Conservation (phyloP, 1,140 invertebrate species). For the Acromyrmex charruanus region DNA sequence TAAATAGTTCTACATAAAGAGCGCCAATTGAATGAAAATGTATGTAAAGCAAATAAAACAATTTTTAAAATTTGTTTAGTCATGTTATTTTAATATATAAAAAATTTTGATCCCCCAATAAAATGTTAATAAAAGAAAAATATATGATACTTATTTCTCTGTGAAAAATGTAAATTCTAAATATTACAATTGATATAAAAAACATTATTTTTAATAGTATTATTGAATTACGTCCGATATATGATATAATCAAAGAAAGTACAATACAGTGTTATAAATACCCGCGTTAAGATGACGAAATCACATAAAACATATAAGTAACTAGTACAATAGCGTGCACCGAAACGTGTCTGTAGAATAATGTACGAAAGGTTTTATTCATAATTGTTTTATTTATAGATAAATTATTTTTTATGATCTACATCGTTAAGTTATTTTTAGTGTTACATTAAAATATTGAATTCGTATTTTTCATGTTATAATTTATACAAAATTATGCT, state of each 20-base stretch:
- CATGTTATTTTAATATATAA: not conserved
- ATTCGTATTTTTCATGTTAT: not conserved
- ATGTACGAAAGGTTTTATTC: not conserved
- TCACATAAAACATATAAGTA: no score
- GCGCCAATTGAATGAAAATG: slow-evolving; percentile 21
- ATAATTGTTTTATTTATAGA: not conserved
- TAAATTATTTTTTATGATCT: not conserved
- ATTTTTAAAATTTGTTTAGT: slow-evolving; percentile 47
- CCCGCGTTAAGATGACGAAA: no score
- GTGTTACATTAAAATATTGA: not conserved
- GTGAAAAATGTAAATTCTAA: not conserved
- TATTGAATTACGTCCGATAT: not conserved
- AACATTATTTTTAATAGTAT: not conserved
- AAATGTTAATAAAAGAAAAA: not conserved
- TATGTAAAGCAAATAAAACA: slow-evolving; percentile 55
- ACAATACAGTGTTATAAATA: no score
- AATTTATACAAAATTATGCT: not conserved
- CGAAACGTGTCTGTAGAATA: not conserved
- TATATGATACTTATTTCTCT: not conserved
- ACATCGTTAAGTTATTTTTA: not conserved
- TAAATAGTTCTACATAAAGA: slow-evolving; percentile 46
- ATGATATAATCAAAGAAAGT: not conserved
- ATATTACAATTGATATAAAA: not conserved
- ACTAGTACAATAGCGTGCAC: no score
- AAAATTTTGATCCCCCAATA: not conserved